Base-by-base conservation (phyloP, 2,797 vertebrate genomes). In the Heterohyrax brucei region DNA sequence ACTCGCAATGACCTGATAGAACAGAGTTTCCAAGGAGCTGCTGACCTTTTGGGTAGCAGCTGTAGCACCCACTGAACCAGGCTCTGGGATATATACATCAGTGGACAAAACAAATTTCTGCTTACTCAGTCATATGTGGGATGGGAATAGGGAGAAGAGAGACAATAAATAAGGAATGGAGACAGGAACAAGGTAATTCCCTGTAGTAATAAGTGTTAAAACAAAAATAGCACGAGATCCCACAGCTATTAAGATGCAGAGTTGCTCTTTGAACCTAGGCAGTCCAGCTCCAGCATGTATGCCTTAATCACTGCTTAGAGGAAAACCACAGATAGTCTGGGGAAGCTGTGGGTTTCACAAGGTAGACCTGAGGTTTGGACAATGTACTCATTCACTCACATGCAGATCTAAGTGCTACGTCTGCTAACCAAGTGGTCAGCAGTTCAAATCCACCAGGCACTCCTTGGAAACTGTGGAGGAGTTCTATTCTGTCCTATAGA, bases 101-200 rank as follows among this genome's bases (percentile, higher is more conserved):
- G 53, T 92, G 83, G 91, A 62, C 8, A 73, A 86, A 91, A 53
- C 28, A 93, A 64, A 39, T 84, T 95, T 93, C 48, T 7, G 18
- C 91, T 75, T 62, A 79, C 62, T 18, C 68, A 30, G 18, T 68
- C 28, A n/a, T n/a, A 85, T 26, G 48, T 48, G 46, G 72, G 7
- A 46, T 24, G 75, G 56, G n/a, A 12, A 16, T 79, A 3, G 13
- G 81, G 39, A 61, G 12, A 82, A 88, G 22, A 92, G n/a, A 92
- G 82, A 83, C 50, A 85, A 61, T 73, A 75, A 95, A 86, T 7
- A 89, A 79, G 66, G 62, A 85, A 79, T 28, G n/a, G 73, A 83
- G 91, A 93, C 91, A 66, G 18, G 5, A 92, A 78, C 66, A 78
- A 76, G 30, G 8, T 59, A 70, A 86, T 90, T 86, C 53, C 26